These are phyloP conservation scores for Drosophila suboccidentalis DNA, from an alignment of 2,888 invertebrate species.

Conservation along the genomic window DNA sequence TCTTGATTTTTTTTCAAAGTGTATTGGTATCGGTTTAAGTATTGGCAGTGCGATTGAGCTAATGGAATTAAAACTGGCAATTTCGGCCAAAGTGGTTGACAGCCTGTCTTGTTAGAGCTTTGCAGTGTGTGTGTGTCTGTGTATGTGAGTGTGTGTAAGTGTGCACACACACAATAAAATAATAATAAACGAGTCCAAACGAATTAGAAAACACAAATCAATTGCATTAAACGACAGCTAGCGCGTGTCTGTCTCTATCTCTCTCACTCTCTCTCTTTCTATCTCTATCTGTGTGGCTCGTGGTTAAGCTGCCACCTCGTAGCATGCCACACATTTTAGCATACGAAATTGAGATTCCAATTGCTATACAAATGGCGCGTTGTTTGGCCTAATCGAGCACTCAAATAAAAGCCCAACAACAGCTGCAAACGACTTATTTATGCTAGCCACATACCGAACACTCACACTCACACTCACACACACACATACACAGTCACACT, in stretches of 20 bases:
- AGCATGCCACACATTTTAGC: conserved; percentile 42
- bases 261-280: not conserved
- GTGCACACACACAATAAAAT: conserved; percentile 34
- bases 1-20: no score
- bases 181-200: conserved; percentile 60
- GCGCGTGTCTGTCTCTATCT: conserved; percentile 38
- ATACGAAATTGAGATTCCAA: conserved; percentile 57
- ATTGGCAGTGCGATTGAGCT: conserved; percentile 39
- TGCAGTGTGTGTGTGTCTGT: not conserved
- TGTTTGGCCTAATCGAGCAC: conserved; percentile 58
- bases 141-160: not conserved
- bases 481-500: conserved; percentile 4
- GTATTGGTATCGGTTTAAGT: not conserved
- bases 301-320: conserved; percentile 24
- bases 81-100: conserved; percentile 66
- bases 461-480: conserved; percentile 31
- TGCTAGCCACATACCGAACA: conserved; percentile 26
- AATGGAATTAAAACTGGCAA: conserved; percentile 81
- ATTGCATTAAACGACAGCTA: conserved; percentile 74
- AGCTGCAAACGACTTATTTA: conserved; percentile 78
- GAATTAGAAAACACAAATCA: conserved; percentile 75
- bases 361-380: conserved; percentile 47
- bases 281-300: conserved; percentile 23
- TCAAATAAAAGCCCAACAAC: conserved; percentile 67
- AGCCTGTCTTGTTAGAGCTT: conserved; percentile 49